Evolutionary conservation across 1,140 invertebrate species (phyloP), one percentile per base, ranked within the genome.

Genomic region (Laupala kohalensis): DNA sequence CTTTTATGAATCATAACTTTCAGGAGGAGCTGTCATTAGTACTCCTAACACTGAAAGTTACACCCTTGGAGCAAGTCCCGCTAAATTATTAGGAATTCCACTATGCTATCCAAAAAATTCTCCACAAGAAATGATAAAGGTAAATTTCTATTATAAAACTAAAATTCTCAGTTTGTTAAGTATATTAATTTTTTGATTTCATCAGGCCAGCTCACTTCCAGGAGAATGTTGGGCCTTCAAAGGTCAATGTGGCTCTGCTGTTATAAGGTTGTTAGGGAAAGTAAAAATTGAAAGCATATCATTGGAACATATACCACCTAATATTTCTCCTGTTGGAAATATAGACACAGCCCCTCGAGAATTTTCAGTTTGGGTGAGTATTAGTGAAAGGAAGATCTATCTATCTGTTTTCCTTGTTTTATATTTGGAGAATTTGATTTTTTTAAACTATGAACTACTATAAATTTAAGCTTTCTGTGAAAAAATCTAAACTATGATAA

Each of bases 171-270:
- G 9, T 53, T 13, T 19, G 9, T 53, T 53, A 53, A 13, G 30
- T 37, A 6, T 37, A 6, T 6, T 53, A 53, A n/a, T n/a, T 4
- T 19, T 2, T 53, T 53, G 37, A 53, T 53, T 13, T 19, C 37
- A 53, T 13, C 93, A 96, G 77, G 93, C 95, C 5, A 91, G 93
- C 74, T 86, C 94, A 15, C 86, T 91, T 77, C 96, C 97, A 6
- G 97, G 97, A 25, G 88, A 97, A 78, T 99, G 97, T 81, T 99
- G 96, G 96, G 92, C 96, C 27, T 98, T 99, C 81, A 91, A 93
- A 81, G 95, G 95, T 69, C 91, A 91, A 77, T 88, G 91, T 3
- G 96, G 96, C 23, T 93, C 82, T 74, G 76, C 82, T 80, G 86
- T 94, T 29, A 86, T 93, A 12, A 88, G 91, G 75, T 84, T 96